Conservation (phyloP, 2,113 vertebrate genomes). For the Emydocephalus ijimae region DNA sequence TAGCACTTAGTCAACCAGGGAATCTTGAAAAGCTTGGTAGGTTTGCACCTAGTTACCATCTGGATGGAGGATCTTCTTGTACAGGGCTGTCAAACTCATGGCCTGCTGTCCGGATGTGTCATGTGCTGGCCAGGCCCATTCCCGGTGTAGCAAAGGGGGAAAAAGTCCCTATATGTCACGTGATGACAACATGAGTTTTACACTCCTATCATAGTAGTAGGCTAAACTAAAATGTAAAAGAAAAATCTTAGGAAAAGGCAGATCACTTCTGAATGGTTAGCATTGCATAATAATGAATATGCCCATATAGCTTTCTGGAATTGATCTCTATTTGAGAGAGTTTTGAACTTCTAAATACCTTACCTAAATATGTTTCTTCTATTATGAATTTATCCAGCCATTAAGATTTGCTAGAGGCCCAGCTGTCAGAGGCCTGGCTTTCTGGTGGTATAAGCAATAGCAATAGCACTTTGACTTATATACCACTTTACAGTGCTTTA, state of each 20-base stretch:
- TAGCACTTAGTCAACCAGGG: background rate
- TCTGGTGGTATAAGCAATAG: background rate
- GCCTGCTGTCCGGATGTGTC: too few relatives aligned
- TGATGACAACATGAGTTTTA: too few relatives aligned
- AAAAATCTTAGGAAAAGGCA: background rate
- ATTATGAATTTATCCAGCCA: background rate
- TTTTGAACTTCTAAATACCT: background rate
- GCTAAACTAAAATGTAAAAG: background rate
- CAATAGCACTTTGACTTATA: too few relatives aligned
- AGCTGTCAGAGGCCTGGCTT: background rate
- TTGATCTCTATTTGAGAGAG: background rate
- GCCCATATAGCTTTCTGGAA: background rate
- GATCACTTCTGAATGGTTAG: background rate
- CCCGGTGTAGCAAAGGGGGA: too few relatives aligned
- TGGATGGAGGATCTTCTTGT: background rate
- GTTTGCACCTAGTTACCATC: background rate
- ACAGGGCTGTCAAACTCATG: too few relatives aligned
- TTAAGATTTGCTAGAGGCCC: background rate
- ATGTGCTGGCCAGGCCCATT: too few relatives aligned
- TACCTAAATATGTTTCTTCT: background rate
- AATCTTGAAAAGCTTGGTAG: background rate
- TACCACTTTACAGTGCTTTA: too few relatives aligned
- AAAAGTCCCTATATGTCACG: too few relatives aligned
- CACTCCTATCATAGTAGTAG: too few relatives aligned
- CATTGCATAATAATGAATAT: background rate